These are phyloP conservation scores for Chlorodrepanis virens DNA, from an alignment of 2,113 vertebrate species.

Conservation along the genomic window DNA sequence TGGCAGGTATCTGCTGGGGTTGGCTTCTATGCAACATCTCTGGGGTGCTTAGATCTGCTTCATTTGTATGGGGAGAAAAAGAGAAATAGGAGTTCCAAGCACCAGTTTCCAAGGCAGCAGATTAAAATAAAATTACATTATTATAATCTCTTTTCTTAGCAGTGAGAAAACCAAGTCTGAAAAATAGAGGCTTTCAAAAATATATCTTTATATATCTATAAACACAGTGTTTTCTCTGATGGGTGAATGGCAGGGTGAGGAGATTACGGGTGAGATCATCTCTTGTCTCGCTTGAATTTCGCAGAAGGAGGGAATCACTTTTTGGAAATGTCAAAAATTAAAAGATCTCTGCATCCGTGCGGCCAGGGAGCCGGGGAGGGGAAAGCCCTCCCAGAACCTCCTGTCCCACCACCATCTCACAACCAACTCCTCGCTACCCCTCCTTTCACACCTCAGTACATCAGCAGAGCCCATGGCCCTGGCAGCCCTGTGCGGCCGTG, in stretches of 20 bases:
- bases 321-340: slow-evolving; percentile 13
- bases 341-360: not conserved
- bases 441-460: not conserved
- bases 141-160: slow-evolving; percentile 48
- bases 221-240: slow-evolving; percentile 70
- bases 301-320: slow-evolving; percentile 69
- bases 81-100: slow-evolving; percentile 21
- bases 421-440: not conserved
- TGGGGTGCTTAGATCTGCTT: slow-evolving; percentile 24
- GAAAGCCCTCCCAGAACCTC: not conserved
- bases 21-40: not conserved
- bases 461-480: not conserved
- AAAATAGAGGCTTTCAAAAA: slow-evolving; percentile 73
- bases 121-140: slow-evolving; percentile 59
- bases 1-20: slow-evolving; percentile 18
- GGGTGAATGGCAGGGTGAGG: slow-evolving; percentile 46
- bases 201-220: slow-evolving; percentile 73
- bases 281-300: slow-evolving; percentile 53
- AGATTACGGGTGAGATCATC: slow-evolving; percentile 21
- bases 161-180: slow-evolving; percentile 67
- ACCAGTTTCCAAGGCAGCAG: slow-evolving; percentile 47
- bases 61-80: not conserved
- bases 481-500: not conserved
- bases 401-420: not conserved
- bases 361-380: not conserved